Percentiles rank a stretch among this genome's conserved stretches.
Evolutionary conservation across 2,113 vertebrate species (phyloP).

Genomic region (Glareola pratincola): DNA sequence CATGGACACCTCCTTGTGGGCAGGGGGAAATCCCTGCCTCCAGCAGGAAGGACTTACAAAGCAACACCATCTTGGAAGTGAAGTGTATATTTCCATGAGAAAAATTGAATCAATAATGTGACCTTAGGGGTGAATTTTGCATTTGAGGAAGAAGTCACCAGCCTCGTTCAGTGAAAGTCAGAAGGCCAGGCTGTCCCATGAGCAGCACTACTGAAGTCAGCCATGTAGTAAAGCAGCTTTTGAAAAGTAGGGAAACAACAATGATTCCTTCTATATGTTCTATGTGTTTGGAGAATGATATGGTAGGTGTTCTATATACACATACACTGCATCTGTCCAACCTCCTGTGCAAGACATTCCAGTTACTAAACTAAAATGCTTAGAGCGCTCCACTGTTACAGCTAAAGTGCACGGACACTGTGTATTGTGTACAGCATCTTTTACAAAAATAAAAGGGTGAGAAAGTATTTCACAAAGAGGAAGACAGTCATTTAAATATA

Average conservation of each 20-base stretch:
- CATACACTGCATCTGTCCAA: neutral
- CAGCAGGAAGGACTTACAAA: neutral
- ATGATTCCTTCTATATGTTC: neutral
- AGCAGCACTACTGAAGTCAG: neutral
- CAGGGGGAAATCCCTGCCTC: neutral
- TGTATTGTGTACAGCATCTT: neutral
- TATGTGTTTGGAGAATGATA: neutral
- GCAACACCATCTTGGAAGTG: neutral
- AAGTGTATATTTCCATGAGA: neutral
- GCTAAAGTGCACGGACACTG: neutral
- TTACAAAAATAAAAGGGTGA: neutral
- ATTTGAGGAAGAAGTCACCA: neutral
- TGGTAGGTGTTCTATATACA: neutral
- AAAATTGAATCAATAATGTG: neutral
- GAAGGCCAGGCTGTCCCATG: neutral
- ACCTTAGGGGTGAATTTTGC: neutral
- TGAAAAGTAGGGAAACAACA: neutral
- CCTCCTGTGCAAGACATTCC: neutral
- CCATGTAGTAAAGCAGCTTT: neutral
- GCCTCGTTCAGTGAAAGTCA: neutral
- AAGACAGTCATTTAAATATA: neutral
- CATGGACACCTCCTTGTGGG: neutral
- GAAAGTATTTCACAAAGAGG: neutral
- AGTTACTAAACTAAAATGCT: neutral
- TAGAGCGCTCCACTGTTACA: neutral